Conservation (phyloP, 1,140 invertebrate genomes). For the Conopomorpha cramerella region DNA sequence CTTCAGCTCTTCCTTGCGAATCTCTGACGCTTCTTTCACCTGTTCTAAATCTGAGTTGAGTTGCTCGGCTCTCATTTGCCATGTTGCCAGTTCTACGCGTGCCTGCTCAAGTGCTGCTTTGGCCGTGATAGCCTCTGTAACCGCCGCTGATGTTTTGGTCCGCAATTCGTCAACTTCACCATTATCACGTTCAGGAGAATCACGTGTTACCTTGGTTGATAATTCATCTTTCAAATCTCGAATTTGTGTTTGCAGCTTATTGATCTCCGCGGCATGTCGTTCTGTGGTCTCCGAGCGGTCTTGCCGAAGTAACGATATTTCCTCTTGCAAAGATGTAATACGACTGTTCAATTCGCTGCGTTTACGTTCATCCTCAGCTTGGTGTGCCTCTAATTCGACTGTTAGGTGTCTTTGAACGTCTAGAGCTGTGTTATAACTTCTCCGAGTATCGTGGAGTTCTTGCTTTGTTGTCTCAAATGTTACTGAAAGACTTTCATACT, state of each 20-base stretch:
- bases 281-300: conserved; percentile 25
- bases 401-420: conserved; percentile 47
- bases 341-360: conserved; percentile 24
- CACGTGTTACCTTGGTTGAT: conserved; percentile 11
- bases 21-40: conserved; percentile 27
- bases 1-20: conserved; percentile 26
- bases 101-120: conserved; percentile 31
- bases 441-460: conserved; percentile 41
- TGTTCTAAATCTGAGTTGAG: conserved; percentile 26
- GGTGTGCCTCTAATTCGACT: conserved; percentile 42
- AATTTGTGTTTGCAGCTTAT: conserved; percentile 29
- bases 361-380: conserved; percentile 32
- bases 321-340: conserved; percentile 31
- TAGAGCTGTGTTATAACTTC: conserved; percentile 44
- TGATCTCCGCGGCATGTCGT: conserved; percentile 24
- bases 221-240: conserved; percentile 31
- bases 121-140: conserved; percentile 20
- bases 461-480: conserved; percentile 45
- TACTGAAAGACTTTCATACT: conserved; percentile 33
- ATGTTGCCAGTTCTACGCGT: conserved; percentile 19
- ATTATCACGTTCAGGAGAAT: conserved; percentile 29
- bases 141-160: conserved; percentile 15
- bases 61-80: conserved; percentile 35
- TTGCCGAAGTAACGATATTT: conserved; percentile 27
- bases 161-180: conserved; percentile 31